Evolutionary conservation across 2,888 invertebrate genomes (phyloP), one percentile per base, ranked within the genome.

Genomic region (Conops quadrifasciatus): DNA sequence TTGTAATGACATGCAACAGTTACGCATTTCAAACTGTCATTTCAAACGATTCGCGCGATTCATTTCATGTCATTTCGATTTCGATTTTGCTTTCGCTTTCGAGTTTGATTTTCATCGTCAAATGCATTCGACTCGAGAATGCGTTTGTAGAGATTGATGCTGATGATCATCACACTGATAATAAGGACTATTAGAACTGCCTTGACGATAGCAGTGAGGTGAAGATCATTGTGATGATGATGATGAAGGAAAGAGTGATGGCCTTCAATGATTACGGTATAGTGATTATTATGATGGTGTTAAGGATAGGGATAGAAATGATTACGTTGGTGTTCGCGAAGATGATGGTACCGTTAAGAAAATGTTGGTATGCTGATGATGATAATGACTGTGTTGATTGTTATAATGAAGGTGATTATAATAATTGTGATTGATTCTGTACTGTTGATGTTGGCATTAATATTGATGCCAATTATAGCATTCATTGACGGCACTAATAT

Each of bases 11-110:
- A 45, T 45, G 45, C 58, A 67, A 58, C 67, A 67, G 67, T 60
- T 66, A 66, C 43, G 66, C 56, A 36, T 51, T 36, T 56, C 53
- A 56, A 66, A 66, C 56, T 66, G 66, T 66, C 66, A 66, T 24
- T 66, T 56, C 21, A 9, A 56, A 15, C 26, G 21, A 36, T 15
- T 26, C 19, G 36, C 28, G 24, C 21, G 56, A 30, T 66, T 53
- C 56, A 66, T 56, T 56, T 43, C 66, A 66, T 53, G 36, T 56
- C 56, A 56, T 53, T 56, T 66, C 24, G 43, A 53, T 49, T 21
- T 67, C 21, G 13, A 67, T 67, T 67, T 67, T 60, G n/a, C 45
- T 67, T 13, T 67, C 13, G 11, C 56, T 67, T 67, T 58, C 45
- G 7, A 64, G 26, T 64, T 49, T 49, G 28, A 67, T 59, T 59